Evolutionary conservation across 2,888 invertebrate genomes (phyloP), one percentile per base, ranked within the genome.

Genomic region (Tenthredo amoena): DNA sequence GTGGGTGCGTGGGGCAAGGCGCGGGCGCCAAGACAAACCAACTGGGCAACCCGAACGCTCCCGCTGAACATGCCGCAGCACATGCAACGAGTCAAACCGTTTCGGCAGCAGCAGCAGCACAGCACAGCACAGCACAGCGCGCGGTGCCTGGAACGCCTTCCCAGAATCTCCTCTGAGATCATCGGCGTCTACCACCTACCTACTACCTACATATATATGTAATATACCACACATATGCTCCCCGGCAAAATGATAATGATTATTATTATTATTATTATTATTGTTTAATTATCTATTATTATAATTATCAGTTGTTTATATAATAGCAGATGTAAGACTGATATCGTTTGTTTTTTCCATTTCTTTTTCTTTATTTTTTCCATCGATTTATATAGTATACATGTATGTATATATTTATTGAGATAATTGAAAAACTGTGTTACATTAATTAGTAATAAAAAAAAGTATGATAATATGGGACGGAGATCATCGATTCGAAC

Each of bases 61-160:
- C 40, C 47, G 47, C 15, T 10, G 18, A 55, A 55, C n/a, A 55
- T 5, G n/a, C 7, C n/a, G 55, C 55, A 55, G n/a, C 55, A 55
- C 55, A n/a, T n/a, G 55, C n/a, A n/a, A 55, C n/a, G 10, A 55
- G 55, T 18, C n/a, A 7, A n/a, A 50, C n/a, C 55, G 55, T 55
- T 55, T 55, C 55, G 55, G 7, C 55, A 50, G 50, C 50, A 50
- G 18, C 50, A 50, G 18, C 50, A 50, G 50, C 50, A 43, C 43
- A 43, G 40, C 3, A 34, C 34, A 40, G 40, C 9, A 43, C 12
- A 43, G 43, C 47, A 47, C 15, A 50, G 5, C 50, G 50, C 1
- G 50, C 50, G 77, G 77, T 50, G 77, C 77, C 77, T 77, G 77
- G 77, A 77, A 77, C 77, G 77, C 77, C 77, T 77, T 77, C 77